phyloP scores from a whole-genome alignment of 2,888 invertebrate species.

The Brenthis daphne region DNA sequence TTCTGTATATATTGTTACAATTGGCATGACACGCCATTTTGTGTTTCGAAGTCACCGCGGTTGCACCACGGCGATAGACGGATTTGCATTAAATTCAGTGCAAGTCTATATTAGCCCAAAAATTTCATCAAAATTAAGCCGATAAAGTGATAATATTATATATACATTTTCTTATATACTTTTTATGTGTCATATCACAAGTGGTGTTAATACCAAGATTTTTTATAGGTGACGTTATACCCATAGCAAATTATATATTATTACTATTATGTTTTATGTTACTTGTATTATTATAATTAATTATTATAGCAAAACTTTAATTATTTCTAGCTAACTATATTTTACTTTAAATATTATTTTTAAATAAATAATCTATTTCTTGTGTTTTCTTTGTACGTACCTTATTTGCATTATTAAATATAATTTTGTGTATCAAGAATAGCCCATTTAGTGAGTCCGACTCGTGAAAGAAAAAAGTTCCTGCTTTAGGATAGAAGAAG shows the following conservation, averaged over 20 bases:
- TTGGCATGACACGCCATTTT: conserved; percentile 37
- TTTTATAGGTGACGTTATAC: too few relatives aligned
- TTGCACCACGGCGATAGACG: conserved; percentile 4
- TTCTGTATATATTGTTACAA: conserved; percentile 41
- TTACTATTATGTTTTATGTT: too few relatives aligned
- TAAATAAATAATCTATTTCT: conserved; percentile 35
- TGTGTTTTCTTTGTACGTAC: conserved; percentile 40
- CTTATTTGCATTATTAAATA: not conserved
- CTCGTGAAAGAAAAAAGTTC: too few relatives aligned
- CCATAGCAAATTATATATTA: too few relatives aligned
- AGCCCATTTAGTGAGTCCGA: not conserved
- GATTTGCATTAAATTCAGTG: not conserved
- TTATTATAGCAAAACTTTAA: too few relatives aligned
- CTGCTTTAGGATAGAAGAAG: too few relatives aligned
- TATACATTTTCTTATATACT: too few relatives aligned
- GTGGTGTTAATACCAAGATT: not conserved
- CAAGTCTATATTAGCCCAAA: not conserved
- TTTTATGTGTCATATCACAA: not conserved
- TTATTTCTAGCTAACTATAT: too few relatives aligned
- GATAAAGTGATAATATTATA: too few relatives aligned
- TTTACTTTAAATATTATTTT: conserved; percentile 3
- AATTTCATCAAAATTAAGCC: not conserved
- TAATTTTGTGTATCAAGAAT: not conserved
- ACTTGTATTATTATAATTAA: not conserved
- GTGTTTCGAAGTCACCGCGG: conserved; percentile 16